Percentiles rank a stretch among this genome's conserved stretches.
Evolutionary conservation across 1,140 invertebrate genomes (phyloP).

Genomic region (Euschistus heros): DNA sequence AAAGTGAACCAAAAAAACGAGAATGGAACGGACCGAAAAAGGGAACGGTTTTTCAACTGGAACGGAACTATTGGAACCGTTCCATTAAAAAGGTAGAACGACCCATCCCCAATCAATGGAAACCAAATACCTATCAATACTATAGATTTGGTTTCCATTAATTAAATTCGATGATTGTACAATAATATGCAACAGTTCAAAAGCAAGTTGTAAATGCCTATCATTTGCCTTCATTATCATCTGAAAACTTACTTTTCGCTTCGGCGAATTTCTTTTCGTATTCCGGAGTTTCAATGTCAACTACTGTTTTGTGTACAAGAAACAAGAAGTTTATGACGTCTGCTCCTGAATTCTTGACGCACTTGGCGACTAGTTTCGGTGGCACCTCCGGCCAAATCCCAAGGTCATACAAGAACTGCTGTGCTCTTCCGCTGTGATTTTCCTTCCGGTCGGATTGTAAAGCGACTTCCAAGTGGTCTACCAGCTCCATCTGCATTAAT

Average conservation of each 20-base stretch:
- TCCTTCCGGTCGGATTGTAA: slow-evolving; percentile 3
- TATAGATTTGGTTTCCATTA: no score
- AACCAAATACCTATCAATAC: no score
- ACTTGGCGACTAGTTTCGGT: background rate
- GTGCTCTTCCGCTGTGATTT: background rate
- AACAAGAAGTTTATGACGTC: slow-evolving; percentile 16
- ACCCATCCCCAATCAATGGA: no score
- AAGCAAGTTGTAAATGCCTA: no score
- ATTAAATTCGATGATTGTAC: no score
- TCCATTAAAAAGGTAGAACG: no score
- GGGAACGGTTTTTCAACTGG: no score
- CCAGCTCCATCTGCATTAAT: slow-evolving; percentile 10
- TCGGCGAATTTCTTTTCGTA: slow-evolving; percentile 13
- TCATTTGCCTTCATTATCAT: no score
- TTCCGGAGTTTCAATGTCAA: slow-evolving; percentile 1
- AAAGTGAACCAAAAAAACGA: no score
- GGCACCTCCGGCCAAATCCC: slow-evolving; percentile 10
- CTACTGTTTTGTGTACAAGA: background rate
- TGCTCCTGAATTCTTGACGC: slow-evolving; percentile 3
- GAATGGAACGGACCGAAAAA: no score
- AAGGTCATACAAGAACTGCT: slow-evolving; percentile 1
- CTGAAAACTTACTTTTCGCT: slow-evolving; percentile 5
- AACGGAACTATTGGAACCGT: no score
- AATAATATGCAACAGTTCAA: no score
- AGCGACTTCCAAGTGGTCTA: background rate